These are phyloP conservation scores for Dolichotis patagonum DNA, from an alignment of 2,113 vertebrate species.

Conservation along the genomic window DNA sequence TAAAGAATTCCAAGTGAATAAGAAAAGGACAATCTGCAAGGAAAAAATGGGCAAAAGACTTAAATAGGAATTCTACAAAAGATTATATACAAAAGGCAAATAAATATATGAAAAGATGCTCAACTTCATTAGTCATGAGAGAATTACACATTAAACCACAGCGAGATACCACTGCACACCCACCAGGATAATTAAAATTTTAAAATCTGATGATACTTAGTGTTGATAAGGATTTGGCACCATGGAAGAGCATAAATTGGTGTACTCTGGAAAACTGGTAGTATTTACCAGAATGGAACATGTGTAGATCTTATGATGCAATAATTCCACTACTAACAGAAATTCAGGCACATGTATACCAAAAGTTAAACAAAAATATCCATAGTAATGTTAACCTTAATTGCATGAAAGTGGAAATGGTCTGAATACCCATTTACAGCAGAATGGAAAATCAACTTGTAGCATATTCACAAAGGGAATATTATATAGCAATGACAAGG, in stretches of 20 bases:
- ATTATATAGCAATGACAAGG: conserved; percentile 51
- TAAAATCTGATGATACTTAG: conserved; percentile 44
- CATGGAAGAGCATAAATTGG: conserved; percentile 58
- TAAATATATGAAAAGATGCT: conserved; percentile 53
- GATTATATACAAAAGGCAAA: conserved; percentile 36
- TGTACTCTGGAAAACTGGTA: conserved; percentile 53
- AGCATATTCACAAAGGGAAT: conserved; percentile 1
- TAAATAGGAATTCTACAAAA: conserved; percentile 44
- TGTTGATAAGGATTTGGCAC: conserved; percentile 59
- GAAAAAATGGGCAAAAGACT: conserved; percentile 30
- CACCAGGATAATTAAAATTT: conserved; percentile 54
- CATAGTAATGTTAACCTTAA: neutral
- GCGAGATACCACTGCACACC: conserved; percentile 47
- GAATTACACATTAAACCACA: conserved; percentile 58
- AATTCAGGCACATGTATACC: neutral
- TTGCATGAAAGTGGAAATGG: neutral
- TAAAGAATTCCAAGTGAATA: conserved; percentile 39
- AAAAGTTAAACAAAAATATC: conserved; percentile 61
- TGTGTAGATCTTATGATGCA: conserved; percentile 19
- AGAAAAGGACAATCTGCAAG: neutral
- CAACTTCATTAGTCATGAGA: conserved; percentile 59
- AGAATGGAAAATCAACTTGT: neutral
- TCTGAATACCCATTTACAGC: neutral
- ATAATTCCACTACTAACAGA: conserved; percentile 26
- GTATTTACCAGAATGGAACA: conserved; percentile 25